Conservation (phyloP, 1,140 invertebrate species). For the Chrysomallon squamiferum region DNA sequence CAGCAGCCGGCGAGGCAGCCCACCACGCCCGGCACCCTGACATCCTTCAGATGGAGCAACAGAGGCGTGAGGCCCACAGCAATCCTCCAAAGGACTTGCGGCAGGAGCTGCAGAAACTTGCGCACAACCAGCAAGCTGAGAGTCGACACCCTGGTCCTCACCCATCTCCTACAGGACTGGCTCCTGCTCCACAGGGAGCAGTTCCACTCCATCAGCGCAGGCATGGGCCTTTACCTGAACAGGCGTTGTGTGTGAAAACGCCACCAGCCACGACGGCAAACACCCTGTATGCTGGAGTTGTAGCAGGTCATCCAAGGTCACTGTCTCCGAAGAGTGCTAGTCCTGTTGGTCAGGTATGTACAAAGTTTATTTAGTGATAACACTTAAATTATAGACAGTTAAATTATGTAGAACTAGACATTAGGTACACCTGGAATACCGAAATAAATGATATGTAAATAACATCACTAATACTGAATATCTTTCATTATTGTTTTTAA, state of each 20-base stretch:
- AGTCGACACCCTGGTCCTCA: too few species aligned
- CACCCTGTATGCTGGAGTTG: slow-evolving; percentile 28
- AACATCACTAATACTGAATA: too few species aligned
- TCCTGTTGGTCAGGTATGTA: slow-evolving; percentile 37
- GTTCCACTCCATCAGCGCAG: background rate
- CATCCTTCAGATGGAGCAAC: background rate
- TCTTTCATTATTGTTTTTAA: too few species aligned
- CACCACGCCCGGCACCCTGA: background rate
- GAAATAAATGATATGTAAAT: too few species aligned
- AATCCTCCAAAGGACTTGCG: too few species aligned
- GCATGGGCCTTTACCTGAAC: slow-evolving; percentile 5
- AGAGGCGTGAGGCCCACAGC: background rate
- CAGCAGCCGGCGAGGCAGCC: slow-evolving; percentile 1
- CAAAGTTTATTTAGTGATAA: background rate
- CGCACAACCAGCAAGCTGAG: background rate
- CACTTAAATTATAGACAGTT: too few species aligned
- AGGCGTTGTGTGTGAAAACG: slow-evolving; percentile 7
- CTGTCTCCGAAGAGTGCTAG: slow-evolving; percentile 34
- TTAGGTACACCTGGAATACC: background rate
- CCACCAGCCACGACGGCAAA: slow-evolving; percentile 21
- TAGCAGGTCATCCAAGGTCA: slow-evolving; percentile 27
- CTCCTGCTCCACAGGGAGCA: too few species aligned
- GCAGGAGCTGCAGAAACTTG: too few species aligned
- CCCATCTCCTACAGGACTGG: too few species aligned
- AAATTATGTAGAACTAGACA: too few species aligned